A percentile compares a stretch with the other conserved stretches of the same genome.
Conservation (phyloP, 2,888 invertebrate species). For the Graphium colonna region DNA sequence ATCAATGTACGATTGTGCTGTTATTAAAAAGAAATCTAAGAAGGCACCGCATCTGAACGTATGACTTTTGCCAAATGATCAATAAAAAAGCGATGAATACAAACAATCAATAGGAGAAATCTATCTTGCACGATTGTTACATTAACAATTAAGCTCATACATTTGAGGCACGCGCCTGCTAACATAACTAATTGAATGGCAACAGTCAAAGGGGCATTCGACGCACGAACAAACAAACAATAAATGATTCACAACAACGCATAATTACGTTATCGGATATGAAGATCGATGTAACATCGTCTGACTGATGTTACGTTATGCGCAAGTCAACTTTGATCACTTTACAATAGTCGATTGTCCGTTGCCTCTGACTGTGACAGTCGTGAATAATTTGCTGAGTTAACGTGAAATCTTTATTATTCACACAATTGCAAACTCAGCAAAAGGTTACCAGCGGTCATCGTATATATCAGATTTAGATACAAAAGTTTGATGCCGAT, state of each 20-base stretch:
- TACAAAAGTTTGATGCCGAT: no score
- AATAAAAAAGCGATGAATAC: not conserved
- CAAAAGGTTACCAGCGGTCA: not conserved
- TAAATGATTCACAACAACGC: conserved; percentile 45
- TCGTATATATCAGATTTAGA: no score
- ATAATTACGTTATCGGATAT: conserved; percentile 40
- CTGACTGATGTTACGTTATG: conserved; percentile 41
- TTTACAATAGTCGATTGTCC: conserved; percentile 44
- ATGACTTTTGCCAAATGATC: not conserved
- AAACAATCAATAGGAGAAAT: conserved; percentile 16
- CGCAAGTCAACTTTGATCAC: conserved; percentile 34
- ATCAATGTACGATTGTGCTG: no score
- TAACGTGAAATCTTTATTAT: not conserved
- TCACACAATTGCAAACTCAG: not conserved
- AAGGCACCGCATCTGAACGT: not conserved
- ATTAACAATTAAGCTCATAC: conserved; percentile 8
- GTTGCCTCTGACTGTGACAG: conserved; percentile 29
- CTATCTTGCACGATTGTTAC: conserved; percentile 10
- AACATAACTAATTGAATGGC: conserved; percentile 29
- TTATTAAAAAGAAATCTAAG: no score
- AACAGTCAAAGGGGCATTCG: conserved; percentile 44
- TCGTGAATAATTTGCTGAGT: not conserved
- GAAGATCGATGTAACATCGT: conserved; percentile 40
- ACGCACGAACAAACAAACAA: conserved; percentile 46
- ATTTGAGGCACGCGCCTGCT: conserved; percentile 14